Evolutionary conservation across 2,888 invertebrate genomes (phyloP).

Genomic region (Nemapogon koenigi): DNA sequence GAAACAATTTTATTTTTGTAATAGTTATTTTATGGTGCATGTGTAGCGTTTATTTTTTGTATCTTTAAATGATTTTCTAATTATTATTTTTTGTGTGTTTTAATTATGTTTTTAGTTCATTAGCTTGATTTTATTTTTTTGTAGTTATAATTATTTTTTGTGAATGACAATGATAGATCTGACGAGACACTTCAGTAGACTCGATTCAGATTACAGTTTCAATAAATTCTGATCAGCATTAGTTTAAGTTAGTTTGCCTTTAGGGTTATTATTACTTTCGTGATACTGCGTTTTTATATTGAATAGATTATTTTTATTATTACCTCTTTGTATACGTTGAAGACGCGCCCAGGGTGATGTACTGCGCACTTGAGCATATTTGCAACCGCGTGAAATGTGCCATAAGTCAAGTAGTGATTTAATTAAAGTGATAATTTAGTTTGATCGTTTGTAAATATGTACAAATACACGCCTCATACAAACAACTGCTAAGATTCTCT

Average conservation of each 20-base stretch:
- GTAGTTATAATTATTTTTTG: too few relatives aligned
- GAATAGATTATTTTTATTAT: slow-evolving; percentile 27
- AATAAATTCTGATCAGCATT: slow-evolving; percentile 53
- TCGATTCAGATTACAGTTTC: slow-evolving; percentile 28
- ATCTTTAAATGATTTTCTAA: slow-evolving; percentile 56
- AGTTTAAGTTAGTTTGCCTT: slow-evolving; percentile 27
- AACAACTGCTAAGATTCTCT: background rate
- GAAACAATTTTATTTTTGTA: slow-evolving; percentile 57
- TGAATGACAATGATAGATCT: slow-evolving; percentile 71
- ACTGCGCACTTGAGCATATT: slow-evolving; percentile 19
- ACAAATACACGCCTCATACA: slow-evolving; percentile 39
- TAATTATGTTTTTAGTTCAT: too few relatives aligned
- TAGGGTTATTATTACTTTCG: slow-evolving; percentile 44
- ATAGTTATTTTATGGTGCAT: slow-evolving; percentile 58
- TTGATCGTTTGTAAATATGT: slow-evolving; percentile 64
- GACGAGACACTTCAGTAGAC: slow-evolving; percentile 35
- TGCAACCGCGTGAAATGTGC: slow-evolving; percentile 52
- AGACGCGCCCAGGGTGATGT: slow-evolving; percentile 38
- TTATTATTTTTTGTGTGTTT: too few relatives aligned
- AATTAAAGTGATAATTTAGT: slow-evolving; percentile 57
- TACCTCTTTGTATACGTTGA: slow-evolving; percentile 31
- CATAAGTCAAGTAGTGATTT: slow-evolving; percentile 64
- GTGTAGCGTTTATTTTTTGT: slow-evolving; percentile 52
- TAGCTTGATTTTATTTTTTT: too few relatives aligned
- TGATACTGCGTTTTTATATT: slow-evolving; percentile 37